These are phyloP conservation scores for Patella depressa DNA, from an alignment of 2,888 invertebrate genomes.

Conservation along the genomic window DNA sequence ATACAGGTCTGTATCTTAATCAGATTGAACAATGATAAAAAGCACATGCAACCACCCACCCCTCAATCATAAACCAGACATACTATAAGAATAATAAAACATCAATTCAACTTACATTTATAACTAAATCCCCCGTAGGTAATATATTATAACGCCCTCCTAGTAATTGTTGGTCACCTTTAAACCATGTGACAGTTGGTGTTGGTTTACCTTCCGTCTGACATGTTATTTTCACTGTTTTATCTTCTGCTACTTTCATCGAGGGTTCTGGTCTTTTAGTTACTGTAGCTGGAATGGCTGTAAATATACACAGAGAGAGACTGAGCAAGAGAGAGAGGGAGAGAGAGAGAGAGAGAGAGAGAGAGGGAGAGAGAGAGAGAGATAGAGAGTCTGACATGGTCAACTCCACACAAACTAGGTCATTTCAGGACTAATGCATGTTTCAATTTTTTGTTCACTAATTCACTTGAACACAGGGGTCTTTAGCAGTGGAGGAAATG, in stretches of 20 bases:
- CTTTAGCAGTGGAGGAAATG: too few relatives aligned
- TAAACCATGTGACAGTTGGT: slow-evolving; percentile 91
- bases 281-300: slow-evolving; percentile 88
- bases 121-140: slow-evolving; percentile 85
- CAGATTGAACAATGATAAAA: not conserved
- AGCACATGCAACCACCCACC: not conserved
- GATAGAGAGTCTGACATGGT: too few relatives aligned
- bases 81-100: not conserved
- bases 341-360: too few relatives aligned
- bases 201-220: slow-evolving; percentile 95
- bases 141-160: slow-evolving; percentile 87
- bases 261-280: slow-evolving; percentile 79
- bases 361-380: too few relatives aligned
- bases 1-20: not conserved
- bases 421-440: too few relatives aligned
- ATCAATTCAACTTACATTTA: slow-evolving; percentile 70
- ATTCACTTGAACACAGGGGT: too few relatives aligned
- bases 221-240: slow-evolving; percentile 75
- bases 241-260: slow-evolving; percentile 62
- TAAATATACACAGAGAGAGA: not conserved
- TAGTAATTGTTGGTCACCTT: slow-evolving; percentile 73
- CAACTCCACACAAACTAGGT: too few relatives aligned
- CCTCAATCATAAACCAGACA: not conserved
- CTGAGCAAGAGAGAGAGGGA: too few relatives aligned
- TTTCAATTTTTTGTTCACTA: too few relatives aligned